These are phyloP conservation scores for Silurus aristotelis DNA, from an alignment of 2,797 vertebrate species.

Conservation along the genomic window DNA sequence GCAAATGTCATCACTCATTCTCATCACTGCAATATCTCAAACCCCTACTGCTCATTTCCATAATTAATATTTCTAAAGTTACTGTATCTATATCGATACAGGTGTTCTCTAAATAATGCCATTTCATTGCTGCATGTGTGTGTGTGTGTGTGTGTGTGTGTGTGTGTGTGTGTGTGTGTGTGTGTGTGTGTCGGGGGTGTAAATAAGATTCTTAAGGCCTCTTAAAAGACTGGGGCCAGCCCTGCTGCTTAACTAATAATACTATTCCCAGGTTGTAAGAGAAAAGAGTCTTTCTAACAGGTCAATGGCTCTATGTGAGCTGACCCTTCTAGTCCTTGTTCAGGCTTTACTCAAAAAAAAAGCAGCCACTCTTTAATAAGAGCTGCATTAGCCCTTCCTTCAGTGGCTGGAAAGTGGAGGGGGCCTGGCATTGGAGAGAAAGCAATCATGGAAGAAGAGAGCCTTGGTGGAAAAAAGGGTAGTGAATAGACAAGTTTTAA, in stretches of 20 bases:
- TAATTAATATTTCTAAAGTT: background rate
- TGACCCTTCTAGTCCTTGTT: constrained; percentile 41
- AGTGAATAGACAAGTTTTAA: constrained; percentile 97
- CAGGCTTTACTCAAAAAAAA: constrained; percentile 35
- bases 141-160: background rate
- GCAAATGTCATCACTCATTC: background rate
- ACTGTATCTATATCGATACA: background rate
- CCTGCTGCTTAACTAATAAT: constrained; percentile 40
- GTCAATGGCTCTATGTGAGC: constrained; percentile 51
- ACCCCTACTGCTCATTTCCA: background rate
- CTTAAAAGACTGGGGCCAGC: background rate
- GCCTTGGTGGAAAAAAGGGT: constrained; percentile 79
- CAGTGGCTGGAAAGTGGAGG: constrained; percentile 42
- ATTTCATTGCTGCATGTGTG: background rate
- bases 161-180: background rate
- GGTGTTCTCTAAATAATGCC: constrained; percentile 11
- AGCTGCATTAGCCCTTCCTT: constrained; percentile 57
- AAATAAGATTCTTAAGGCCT: constrained; percentile 1
- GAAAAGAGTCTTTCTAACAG: constrained; percentile 47
- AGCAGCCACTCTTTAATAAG: constrained; percentile 67
- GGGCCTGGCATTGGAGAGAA: constrained; percentile 62
- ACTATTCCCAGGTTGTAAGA: constrained; percentile 49
- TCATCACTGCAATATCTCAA: background rate
- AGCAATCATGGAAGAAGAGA: constrained; percentile 67
- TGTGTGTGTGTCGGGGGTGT: background rate